A percentile compares a stretch with the other conserved stretches of the same genome.
These are phyloP conservation scores for Cossypha dichroa DNA, from an alignment of 2,797 vertebrate species.

Conservation along the genomic window DNA sequence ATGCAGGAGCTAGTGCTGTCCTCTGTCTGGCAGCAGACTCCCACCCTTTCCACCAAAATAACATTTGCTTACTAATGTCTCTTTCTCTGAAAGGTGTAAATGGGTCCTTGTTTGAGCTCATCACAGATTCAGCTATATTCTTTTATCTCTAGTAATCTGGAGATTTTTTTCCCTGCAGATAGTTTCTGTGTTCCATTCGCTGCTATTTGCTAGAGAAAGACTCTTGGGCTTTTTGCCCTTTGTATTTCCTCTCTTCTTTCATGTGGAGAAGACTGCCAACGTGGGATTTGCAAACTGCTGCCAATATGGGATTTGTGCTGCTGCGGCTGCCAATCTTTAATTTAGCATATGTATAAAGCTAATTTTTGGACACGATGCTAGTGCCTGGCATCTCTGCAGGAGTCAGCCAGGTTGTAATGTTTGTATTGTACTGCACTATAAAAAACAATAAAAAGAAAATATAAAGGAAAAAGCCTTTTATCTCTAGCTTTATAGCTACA, in stretches of 20 bases:
- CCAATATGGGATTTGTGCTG: constrained; percentile 74
- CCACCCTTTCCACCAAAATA: background rate
- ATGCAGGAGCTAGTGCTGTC: background rate
- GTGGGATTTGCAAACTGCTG: constrained; percentile 76
- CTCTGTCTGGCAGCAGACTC: background rate
- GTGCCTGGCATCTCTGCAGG: constrained; percentile 74
- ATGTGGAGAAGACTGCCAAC: constrained; percentile 77
- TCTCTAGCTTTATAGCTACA: constrained; percentile 64
- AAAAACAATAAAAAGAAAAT: constrained; percentile 70
- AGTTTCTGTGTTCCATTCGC: constrained; percentile 54
- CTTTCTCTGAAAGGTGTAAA: background rate
- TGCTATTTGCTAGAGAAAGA: constrained; percentile 68
- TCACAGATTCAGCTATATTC: constrained; percentile 42
- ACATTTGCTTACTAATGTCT: background rate
- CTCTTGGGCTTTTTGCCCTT: constrained; percentile 72
- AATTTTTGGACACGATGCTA: constrained; percentile 77
- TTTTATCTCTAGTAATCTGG: constrained; percentile 61
- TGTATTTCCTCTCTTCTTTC: constrained; percentile 75
- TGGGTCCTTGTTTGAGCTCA: background rate
- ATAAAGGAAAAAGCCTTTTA: constrained; percentile 63
- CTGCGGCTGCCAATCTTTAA: constrained; percentile 80
- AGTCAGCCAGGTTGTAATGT: constrained; percentile 71
- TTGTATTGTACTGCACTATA: constrained; percentile 71
- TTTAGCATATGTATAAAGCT: constrained; percentile 82
- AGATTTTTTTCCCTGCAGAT: constrained; percentile 43